phyloP scores from a whole-genome alignment of 2,888 invertebrate species.

The Liposcelis brunnea region DNA sequence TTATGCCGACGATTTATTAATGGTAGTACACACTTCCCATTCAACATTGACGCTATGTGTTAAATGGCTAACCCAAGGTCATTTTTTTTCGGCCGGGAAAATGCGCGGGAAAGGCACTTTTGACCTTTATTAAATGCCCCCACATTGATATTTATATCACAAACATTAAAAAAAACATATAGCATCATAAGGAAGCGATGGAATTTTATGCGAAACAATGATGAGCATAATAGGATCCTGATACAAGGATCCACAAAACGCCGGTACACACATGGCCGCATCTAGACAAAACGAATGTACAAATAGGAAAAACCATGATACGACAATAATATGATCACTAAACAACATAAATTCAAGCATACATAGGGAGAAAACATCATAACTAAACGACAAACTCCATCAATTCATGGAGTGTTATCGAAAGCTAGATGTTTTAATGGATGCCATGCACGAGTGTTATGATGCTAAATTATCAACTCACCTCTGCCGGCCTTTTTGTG shows the following conservation, averaged over 20 bases:
- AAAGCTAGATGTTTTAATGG: constrained; percentile 4
- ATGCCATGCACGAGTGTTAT: constrained; percentile 9
- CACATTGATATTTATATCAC: not conserved
- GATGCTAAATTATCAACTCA: constrained; percentile 33
- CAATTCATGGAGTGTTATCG: not conserved
- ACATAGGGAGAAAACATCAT: no score
- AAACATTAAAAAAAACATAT: not conserved
- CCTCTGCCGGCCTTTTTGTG: constrained; percentile 76
- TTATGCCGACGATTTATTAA: not conserved
- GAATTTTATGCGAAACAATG: not conserved
- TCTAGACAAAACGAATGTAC: not conserved
- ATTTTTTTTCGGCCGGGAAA: not conserved
- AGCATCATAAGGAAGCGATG: not conserved
- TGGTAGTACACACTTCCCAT: not conserved
- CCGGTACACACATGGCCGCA: constrained; percentile 7
- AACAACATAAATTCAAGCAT: no score
- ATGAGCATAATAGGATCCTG: not conserved
- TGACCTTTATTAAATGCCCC: no score
- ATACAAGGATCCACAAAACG: constrained; percentile 1
- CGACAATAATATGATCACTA: no score
- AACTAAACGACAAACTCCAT: no score
- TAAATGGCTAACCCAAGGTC: constrained; percentile 5
- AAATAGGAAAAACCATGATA: no score
- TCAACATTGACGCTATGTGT: not conserved
- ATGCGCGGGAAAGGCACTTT: constrained; percentile 6